These are phyloP conservation scores for Acromyrmex echinatior DNA, from an alignment of 1,140 invertebrate genomes.

Conservation along the genomic window DNA sequence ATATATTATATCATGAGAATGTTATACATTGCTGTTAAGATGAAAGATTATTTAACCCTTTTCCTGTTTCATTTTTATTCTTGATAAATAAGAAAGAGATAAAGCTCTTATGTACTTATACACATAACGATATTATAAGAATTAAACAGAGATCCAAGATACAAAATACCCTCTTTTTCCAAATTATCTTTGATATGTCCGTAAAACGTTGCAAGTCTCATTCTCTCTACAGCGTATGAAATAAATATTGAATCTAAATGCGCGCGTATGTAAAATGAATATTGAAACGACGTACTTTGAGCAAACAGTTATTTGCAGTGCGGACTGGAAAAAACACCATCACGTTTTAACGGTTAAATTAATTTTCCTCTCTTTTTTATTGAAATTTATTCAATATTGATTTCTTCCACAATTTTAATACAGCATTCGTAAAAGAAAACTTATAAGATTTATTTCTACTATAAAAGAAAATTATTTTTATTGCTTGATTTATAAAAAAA, in stretches of 20 bases:
- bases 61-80: background rate
- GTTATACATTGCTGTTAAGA: background rate
- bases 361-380: conserved; percentile 10
- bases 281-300: conserved; percentile 19
- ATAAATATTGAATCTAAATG: conserved; percentile 29
- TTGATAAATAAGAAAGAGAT: background rate
- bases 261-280: conserved; percentile 12
- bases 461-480: background rate
- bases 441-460: background rate
- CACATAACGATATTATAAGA: background rate
- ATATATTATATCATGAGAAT: conserved; percentile 23
- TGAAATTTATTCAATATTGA: conserved; percentile 21
- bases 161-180: background rate
- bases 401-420: conserved; percentile 25
- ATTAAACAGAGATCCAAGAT: background rate
- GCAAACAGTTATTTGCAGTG: conserved; percentile 20
- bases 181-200: conserved; percentile 8
- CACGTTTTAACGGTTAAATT: conserved; percentile 20
- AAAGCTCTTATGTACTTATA: background rate
- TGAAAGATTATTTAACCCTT: background rate
- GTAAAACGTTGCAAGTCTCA: background rate
- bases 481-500: background rate
- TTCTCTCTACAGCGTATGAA: background rate
- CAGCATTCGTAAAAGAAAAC: background rate
- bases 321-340: background rate